Evolutionary conservation across 2,113 vertebrate species (phyloP).

Genomic region (Proteles cristata): DNA sequence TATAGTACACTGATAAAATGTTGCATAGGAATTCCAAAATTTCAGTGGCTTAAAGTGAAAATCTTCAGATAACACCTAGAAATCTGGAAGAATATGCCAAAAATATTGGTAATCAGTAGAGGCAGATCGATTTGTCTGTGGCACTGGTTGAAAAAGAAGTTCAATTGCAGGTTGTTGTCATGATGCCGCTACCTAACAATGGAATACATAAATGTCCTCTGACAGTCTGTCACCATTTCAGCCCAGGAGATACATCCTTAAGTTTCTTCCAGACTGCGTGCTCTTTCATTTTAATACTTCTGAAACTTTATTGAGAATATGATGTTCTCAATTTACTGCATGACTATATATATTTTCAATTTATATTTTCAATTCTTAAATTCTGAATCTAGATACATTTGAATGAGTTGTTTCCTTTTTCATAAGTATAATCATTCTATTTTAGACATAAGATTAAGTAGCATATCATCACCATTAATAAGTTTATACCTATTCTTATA

Average conservation of each 20-base stretch:
- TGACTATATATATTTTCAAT: not conserved
- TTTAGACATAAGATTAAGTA: not conserved
- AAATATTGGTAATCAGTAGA: not conserved
- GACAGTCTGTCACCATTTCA: not conserved
- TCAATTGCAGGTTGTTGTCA: not conserved
- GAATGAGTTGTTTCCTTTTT: not conserved
- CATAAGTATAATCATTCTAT: not conserved
- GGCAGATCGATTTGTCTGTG: not conserved
- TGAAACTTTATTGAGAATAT: not conserved
- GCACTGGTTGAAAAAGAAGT: not conserved
- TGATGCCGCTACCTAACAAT: not conserved
- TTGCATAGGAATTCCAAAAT: not conserved
- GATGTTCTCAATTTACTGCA: not conserved
- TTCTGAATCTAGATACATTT: not conserved
- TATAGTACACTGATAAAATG: not conserved
- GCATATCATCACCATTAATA: not conserved
- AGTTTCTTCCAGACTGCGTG: not conserved
- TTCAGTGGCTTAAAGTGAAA: not conserved
- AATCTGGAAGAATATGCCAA: not conserved
- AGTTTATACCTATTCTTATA: not conserved
- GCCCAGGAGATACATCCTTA: no score
- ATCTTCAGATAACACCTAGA: not conserved
- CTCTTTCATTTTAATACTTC: not conserved
- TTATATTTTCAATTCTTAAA: not conserved
- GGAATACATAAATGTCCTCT: no score